Conservation (phyloP, 2,888 invertebrate species). For the Lasioglossum lativentre region DNA sequence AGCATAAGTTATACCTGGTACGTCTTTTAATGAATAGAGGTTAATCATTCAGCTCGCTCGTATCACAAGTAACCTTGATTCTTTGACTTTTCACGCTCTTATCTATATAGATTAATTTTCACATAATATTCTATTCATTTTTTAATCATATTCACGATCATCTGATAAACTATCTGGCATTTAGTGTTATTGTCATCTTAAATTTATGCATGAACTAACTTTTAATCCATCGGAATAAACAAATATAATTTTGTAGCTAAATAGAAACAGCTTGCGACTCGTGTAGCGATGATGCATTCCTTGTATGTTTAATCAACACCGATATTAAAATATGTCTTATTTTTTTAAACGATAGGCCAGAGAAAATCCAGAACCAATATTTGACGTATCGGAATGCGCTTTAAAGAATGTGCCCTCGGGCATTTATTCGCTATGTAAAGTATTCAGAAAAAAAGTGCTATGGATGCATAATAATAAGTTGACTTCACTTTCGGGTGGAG, state of each 20-base stretch:
- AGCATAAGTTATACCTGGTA: conserved; percentile 88
- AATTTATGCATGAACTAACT: not conserved
- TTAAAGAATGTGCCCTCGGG: conserved; percentile 91
- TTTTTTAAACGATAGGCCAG: conserved; percentile 86
- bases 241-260: not conserved
- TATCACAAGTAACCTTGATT: conserved; percentile 12
- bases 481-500: conserved; percentile 89
- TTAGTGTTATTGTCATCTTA: not conserved
- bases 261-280: too few relatives aligned
- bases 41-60: conserved; percentile 40
- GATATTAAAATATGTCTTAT: not conserved
- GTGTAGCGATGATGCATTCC: too few relatives aligned
- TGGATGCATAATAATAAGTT: conserved; percentile 90
- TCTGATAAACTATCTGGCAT: not conserved
- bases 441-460: conserved; percentile 91
- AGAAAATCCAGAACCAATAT: conserved; percentile 93
- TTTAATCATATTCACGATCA: not conserved
- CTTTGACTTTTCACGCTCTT: not conserved
- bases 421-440: conserved; percentile 92
- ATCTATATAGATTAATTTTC: not conserved
- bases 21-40: conserved; percentile 68
- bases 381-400: conserved; percentile 92
- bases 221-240: not conserved
- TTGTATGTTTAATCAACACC: not conserved
- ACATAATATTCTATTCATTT: not conserved